These are phyloP conservation scores for Notocelia uddmanniana DNA, from an alignment of 2,888 invertebrate species.

Conservation along the genomic window DNA sequence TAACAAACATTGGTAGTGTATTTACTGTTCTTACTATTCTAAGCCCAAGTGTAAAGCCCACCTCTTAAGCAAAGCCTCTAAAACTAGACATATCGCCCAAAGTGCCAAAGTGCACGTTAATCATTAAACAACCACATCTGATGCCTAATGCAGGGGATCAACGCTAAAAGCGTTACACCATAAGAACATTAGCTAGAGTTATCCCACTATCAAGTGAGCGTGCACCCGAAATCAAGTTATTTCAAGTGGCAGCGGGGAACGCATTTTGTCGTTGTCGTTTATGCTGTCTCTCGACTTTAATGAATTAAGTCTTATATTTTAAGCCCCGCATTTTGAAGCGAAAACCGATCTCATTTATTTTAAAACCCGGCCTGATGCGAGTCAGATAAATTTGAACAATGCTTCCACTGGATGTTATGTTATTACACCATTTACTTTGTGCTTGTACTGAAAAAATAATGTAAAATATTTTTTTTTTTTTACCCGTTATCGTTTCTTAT, in stretches of 20 bases:
- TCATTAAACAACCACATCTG: constrained; percentile 3
- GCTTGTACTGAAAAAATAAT: too few relatives aligned
- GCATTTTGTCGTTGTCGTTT: background rate
- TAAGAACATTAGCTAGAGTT: background rate
- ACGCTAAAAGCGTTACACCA: background rate
- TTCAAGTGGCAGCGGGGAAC: background rate
- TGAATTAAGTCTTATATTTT: too few relatives aligned
- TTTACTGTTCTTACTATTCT: background rate
- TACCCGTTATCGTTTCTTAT: too few relatives aligned
- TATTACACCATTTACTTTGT: too few relatives aligned
- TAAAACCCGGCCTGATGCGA: too few relatives aligned
- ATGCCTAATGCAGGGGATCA: constrained; percentile 3
- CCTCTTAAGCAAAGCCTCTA: background rate
- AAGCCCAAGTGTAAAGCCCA: background rate
- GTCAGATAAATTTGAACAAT: too few relatives aligned
- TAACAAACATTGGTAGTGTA: background rate
- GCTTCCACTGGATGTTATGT: too few relatives aligned
- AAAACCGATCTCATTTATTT: too few relatives aligned
- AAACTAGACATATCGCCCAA: background rate
- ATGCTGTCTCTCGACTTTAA: too few relatives aligned
- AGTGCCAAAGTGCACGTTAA: constrained; percentile 10
- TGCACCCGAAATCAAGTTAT: background rate
- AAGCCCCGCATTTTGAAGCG: too few relatives aligned
- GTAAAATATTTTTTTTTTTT: too few relatives aligned
- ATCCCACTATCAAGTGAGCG: background rate